Base-by-base conservation (phyloP, 1,140 invertebrate species). In the Andricus grossulariae region DNA sequence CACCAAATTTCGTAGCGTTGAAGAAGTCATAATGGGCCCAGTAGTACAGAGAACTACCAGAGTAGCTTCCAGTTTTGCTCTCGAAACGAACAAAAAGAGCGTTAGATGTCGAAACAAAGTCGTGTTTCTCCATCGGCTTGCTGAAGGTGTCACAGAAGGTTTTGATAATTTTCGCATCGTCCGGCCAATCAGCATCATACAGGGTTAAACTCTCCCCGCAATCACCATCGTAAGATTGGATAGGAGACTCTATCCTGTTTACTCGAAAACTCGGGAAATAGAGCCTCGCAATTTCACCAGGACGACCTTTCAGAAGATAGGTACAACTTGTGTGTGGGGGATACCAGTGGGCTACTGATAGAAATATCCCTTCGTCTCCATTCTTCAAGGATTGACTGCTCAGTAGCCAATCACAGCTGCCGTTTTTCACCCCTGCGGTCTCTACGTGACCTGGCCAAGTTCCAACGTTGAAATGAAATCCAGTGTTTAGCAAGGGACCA, bases 21-120 rank as follows among this genome's bases (percentile, higher is more conserved):
- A 97, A 97, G 90, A 97, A 98, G 84, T 98, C 96, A 82, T 97
- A 98, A 88, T 97, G 96, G 0, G 96, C 96, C 96, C 96, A 97
- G 87, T 97, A 97, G 86, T 97, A 97, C 0, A 98, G 90, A 0
- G 96, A 97, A 19, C 93, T 96, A 90, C 96, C 96, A 32, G 96
- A 96, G 83, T 97, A 97, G 80, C 95, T 96, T n/a, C 96, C 96
- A 1, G 96, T 97, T 87, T 97, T 97, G 86, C 96, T 97, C 85
- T 97, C 96, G 84, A 97, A 97, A 75, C 96, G 93, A 0, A 98
- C 96, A 84, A 96, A 97, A 57, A 98, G 93, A 0, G 96, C 94
- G 81, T 95, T 96, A 8, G 95, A 95, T 0, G 95, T 96, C 0
- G 96, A 97, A 0, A 97, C 95, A 84, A 98, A 97, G 86, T 97